Base-by-base conservation (phyloP, 2,113 vertebrate genomes). In the Panthera tigris region DNA sequence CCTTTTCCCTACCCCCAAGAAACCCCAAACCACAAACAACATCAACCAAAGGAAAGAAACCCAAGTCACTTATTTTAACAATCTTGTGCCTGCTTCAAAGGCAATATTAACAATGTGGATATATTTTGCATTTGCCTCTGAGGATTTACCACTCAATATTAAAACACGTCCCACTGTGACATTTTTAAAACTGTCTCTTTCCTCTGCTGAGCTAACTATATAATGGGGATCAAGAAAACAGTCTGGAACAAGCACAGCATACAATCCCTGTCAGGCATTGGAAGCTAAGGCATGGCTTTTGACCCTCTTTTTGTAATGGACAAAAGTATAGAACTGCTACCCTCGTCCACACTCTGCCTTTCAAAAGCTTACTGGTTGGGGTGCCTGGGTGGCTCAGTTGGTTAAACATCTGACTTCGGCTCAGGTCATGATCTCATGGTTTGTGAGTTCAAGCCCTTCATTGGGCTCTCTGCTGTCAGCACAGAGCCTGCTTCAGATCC, bases 181-280 rank as follows among this genome's bases (percentile, higher is more conserved):
- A 97, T 92, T 83, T 98, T 98, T 98, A 95, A 98, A 98, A 98
- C 89, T 90, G 82, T 97, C 96, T 98, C 81, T 98, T 99, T 95
- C 89, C 93, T 99, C 92, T 98, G 95, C 96, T 98, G 97, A 95
- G 96, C 97, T 99, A 98, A 98, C 97, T 98, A 96, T 97, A 98
- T 98, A 98, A 98, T 97, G 96, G 76, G 94, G 95, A 98, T 98
- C 97, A 98, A 93, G 90, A 98, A 98, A 98, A 98, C 89, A 78
- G 90, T 93, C 96, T 97, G 93, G 93, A 98, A 96, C 48, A 90
- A 36, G 93, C 71, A 55, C 69, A 85, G 97, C 96, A 81, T 98
- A 97, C 97, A 98, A 97, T 92, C 85, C 91, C 82, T 97, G 95
- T 92, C 96, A 98, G 95, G 98, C 95, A 68, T 39, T 98, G 91